These are phyloP conservation scores for Mionectes olivaceus DNA, from an alignment of 2,797 vertebrate genomes.

Conservation along the genomic window DNA sequence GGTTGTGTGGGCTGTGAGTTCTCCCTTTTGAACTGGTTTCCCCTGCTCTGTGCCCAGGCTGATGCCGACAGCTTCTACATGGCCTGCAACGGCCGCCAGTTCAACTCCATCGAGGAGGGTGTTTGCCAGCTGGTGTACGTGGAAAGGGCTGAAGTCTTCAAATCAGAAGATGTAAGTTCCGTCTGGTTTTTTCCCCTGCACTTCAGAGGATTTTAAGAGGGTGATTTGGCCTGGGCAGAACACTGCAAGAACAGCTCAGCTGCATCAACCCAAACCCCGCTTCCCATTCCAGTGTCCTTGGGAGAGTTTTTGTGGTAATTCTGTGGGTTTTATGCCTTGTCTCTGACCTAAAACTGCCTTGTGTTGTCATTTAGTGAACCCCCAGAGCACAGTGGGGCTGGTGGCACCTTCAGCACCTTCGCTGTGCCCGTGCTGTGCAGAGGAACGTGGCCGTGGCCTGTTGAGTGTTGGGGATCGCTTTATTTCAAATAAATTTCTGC, in stretches of 20 bases:
- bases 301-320: not conserved
- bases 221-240: not conserved
- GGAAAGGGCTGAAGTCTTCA: conserved; percentile 94
- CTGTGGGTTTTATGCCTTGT: rapidly evolving
- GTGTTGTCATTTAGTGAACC: not conserved
- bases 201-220: not conserved
- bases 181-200: not conserved
- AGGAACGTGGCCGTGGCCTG: not conserved
- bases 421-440: rapidly evolving
- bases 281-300: not conserved
- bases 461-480: not conserved
- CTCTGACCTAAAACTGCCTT: not conserved
- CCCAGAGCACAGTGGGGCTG: not conserved
- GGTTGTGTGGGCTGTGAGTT: not conserved
- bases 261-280: not conserved
- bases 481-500: not conserved
- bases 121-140: conserved; percentile 97
- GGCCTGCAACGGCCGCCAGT: conserved; percentile 92
- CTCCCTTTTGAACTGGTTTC: not conserved
- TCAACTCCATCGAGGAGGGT: conserved; percentile 97
- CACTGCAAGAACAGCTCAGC: not conserved
- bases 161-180: conserved; percentile 90
- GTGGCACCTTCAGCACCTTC: not conserved
- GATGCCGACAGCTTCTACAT: conserved; percentile 97
- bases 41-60: conserved; percentile 74